Conservation (phyloP, 1,140 invertebrate species). For the Ceratitis capitata region DNA sequence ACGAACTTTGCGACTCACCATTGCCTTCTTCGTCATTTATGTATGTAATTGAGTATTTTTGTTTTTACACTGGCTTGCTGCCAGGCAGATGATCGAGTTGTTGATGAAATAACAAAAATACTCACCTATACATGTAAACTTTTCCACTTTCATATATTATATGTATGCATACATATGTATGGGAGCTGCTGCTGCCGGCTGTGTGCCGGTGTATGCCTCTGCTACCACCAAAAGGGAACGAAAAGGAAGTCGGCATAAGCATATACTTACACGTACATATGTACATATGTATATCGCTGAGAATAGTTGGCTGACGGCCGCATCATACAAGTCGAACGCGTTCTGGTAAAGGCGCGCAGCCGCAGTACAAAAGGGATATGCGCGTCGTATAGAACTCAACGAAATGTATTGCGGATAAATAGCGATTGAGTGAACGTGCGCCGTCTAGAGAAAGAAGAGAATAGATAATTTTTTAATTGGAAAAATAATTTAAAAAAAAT, state of each 20-base stretch:
- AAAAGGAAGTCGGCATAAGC: neutral
- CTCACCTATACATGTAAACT: too few species aligned
- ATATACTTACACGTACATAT: too few species aligned
- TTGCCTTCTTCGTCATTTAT: neutral
- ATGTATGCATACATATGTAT: neutral
- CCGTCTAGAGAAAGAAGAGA: too few species aligned
- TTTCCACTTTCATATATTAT: neutral
- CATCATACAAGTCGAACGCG: constrained; percentile 32
- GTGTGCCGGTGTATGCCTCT: neutral
- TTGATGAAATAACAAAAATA: neutral
- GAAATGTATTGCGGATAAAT: neutral
- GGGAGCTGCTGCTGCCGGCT: neutral
- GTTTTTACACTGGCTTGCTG: neutral
- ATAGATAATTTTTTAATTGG: too few species aligned
- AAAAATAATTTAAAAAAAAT: too few species aligned
- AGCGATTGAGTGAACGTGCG: neutral
- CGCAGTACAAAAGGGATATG: constrained; percentile 40
- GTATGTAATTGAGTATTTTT: too few species aligned
- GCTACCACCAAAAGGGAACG: neutral
- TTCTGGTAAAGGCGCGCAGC: constrained; percentile 14
- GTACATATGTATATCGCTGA: too few species aligned
- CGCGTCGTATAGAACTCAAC: neutral
- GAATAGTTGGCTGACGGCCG: neutral
- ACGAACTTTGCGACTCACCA: too few species aligned
- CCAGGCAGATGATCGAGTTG: constrained; percentile 15